Evolutionary conservation across 2,888 invertebrate genomes (phyloP), one percentile per base, ranked within the genome.

Genomic region (Tiliacea aurago): DNA sequence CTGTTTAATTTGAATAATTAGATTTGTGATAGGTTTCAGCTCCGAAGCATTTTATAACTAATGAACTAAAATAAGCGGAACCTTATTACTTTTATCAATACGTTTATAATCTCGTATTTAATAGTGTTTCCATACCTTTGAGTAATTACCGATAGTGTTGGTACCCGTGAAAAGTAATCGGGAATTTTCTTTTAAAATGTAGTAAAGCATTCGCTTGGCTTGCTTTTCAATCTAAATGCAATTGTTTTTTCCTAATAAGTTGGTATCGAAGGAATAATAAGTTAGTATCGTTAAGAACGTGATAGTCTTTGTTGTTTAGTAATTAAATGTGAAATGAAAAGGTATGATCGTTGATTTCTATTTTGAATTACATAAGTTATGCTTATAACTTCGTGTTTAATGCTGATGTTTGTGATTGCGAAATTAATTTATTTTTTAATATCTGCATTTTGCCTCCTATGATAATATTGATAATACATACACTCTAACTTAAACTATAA

Each of bases 311-410:
- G 75, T 84, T 85, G 59, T 80, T 72, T 37, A 78, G 70, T 83
- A 80, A 84, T 84, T 84, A 84, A 85, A 84, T 84, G 81, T 84
- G 77, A 84, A 80, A 83, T 85, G 62, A 47, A 84, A 85, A 73
- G 41, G 73, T 45, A 33, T 76, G 70, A 76, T 64, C 33, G 53
- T 55, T 69, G 61, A 62, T 79, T 79, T 68, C 45, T 47, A 58
- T 68, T n/a, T 80, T 28, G 61, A 65, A 69, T 71, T 79, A 0
- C 80, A 81, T 81, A 83, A 62, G 73, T 70, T 45, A 68, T 73
- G 73, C 56, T 79, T 65, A 64, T 62, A 65, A 66, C 51, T 66
- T 37, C 62, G 33, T 71, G 33, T 43, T 66, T 69, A 66, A 71
- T 62, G 51, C n/a, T 45, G 28, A 59, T 73, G 62, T 53, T 73